Evolutionary conservation across 2,888 invertebrate genomes (phyloP).

Genomic region (Cloeon dipterum): DNA sequence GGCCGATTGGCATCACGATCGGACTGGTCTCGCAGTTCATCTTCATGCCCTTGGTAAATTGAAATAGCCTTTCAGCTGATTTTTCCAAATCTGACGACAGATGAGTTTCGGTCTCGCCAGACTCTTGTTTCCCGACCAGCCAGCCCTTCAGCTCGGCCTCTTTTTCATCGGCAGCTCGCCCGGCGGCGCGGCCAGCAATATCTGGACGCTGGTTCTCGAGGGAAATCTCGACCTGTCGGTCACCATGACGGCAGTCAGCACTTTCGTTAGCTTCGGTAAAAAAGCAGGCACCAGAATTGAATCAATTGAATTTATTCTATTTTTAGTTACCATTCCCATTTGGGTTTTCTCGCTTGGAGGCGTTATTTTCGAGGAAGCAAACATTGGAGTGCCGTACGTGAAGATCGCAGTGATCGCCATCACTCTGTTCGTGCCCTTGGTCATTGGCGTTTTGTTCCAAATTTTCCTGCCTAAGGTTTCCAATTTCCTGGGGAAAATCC

Average conservation of each 20-base stretch:
- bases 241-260: conserved; percentile 88
- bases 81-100: too few relatives aligned
- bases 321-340: conserved; percentile 59
- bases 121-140: conserved; percentile 39
- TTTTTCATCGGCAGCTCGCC: conserved; percentile 79
- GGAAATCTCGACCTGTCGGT: conserved; percentile 85
- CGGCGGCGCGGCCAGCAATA: conserved; percentile 89
- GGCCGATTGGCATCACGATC: too few relatives aligned
- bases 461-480: too few relatives aligned
- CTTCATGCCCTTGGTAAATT: too few relatives aligned
- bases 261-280: conserved; percentile 59
- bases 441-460: too few relatives aligned
- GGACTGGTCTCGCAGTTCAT: too few relatives aligned
- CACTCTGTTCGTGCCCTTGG: too few relatives aligned
- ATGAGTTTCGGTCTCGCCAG: conserved; percentile 47
- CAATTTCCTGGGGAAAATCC: too few relatives aligned
- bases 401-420: too few relatives aligned
- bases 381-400: conserved; percentile 48
- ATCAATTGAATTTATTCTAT: too few relatives aligned
- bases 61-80: too few relatives aligned
- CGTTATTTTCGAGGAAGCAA: conserved; percentile 41
- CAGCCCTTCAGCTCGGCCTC: conserved; percentile 56
- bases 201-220: conserved; percentile 78
- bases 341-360: conserved; percentile 77
- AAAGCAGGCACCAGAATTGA: too few relatives aligned